Evolutionary conservation across 2,113 vertebrate genomes (phyloP).

Genomic region (Saguinus imperator): DNA sequence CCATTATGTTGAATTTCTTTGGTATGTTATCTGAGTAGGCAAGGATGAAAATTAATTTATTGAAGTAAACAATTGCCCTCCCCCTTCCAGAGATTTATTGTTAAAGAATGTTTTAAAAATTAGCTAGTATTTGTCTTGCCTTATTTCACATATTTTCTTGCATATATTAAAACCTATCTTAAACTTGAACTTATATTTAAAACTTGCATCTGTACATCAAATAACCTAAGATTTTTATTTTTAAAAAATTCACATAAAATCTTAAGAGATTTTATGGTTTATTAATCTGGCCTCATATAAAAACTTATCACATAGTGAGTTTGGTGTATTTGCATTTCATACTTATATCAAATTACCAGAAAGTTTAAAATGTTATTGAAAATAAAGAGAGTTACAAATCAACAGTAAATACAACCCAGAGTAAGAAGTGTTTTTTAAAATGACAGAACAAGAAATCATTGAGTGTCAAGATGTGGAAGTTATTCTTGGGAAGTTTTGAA

Average conservation of each 20-base stretch:
- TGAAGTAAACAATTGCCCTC: neutral
- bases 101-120: constrained; percentile 37
- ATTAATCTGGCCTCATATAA: constrained; percentile 8
- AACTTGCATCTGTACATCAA: neutral
- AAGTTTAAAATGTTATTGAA: constrained; percentile 41
- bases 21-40: neutral
- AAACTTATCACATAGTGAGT: neutral
- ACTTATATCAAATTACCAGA: neutral
- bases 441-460: neutral
- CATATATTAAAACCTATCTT: neutral
- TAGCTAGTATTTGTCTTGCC: constrained; percentile 3
- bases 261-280: constrained; percentile 23
- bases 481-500: neutral
- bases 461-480: neutral
- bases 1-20: constrained; percentile 37
- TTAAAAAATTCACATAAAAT: constrained; percentile 17
- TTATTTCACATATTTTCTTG: constrained; percentile 40
- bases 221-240: neutral
- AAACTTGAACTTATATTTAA: constrained; percentile 35
- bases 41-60: constrained; percentile 37
- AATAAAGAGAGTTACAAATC: constrained; percentile 31
- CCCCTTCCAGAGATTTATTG: neutral
- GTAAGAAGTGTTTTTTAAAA: constrained; percentile 36
- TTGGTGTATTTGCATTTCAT: constrained; percentile 32
- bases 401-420: neutral